Evolutionary conservation across 2,888 invertebrate genomes (phyloP), one percentile per base, ranked within the genome.

Genomic region (Lycocerus yunnanus): DNA sequence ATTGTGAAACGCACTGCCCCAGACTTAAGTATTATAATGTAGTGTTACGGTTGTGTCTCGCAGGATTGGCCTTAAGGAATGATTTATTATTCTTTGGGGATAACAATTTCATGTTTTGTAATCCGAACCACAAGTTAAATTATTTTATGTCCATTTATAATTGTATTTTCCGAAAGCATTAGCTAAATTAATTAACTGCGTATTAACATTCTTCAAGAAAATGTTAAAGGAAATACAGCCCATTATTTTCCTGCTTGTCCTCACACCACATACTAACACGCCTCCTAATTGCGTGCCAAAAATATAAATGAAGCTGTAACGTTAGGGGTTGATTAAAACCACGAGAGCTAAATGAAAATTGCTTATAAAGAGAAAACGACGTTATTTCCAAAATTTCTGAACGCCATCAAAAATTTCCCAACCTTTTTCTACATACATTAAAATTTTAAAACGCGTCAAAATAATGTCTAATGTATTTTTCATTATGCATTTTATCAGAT

Each of bases 11-110:
- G 72, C 71, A 73, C 77, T 75, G 75, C 71, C 73, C 66, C 66
- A 66, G 75, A 75, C 78, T 81, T 80, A 78, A 80, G 78, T 80
- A 80, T 80, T 80, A 78, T 80, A 81, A 81, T 80, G 77, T 77
- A 78, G 79, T 79, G 77, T 80, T 78, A 80, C 80, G 80, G 73
- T 63, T 66, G 66, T 76, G 79, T 80, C 79, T 80, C 79, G 67
- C 66, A 71, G 80, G 78, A 77, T 77, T 78, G 73, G 73, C 72
- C 76, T 72, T 71, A n/a, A 58, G 24, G 74, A 75, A 69, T 76
- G 75, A 76, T 76, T 72, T 76, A 76, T 76, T 73, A 73, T 65
- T 69, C 73, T 65, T 72, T 11, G 15, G 67, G 15, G 73, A 21
- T 21, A 68, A 24, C 21, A n/a, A 43, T 43, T 43, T n/a, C 43